Percentiles rank a stretch among this genome's conserved stretches.
These are phyloP conservation scores for Sanderia malayensis DNA, from an alignment of 30 jellyfish, hydroid and myxozoan species.

Conservation along the genomic window DNA sequence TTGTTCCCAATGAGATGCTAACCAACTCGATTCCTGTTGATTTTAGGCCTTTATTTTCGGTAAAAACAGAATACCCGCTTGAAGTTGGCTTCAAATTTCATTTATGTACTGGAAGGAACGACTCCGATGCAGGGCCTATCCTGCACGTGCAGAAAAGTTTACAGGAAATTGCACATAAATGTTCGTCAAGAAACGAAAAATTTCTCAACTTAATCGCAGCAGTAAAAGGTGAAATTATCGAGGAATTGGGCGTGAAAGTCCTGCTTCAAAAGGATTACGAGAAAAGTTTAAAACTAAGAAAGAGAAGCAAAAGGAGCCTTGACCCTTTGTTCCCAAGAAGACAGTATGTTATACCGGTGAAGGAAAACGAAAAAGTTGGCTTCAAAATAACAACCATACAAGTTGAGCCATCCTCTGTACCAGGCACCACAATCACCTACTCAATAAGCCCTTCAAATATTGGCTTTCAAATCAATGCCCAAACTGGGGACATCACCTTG, in stretches of 20 bases:
- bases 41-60: neutral
- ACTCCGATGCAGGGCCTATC: neutral
- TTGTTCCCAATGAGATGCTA: neutral
- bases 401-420: conserved; percentile 44
- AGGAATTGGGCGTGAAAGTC: neutral
- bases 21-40: neutral
- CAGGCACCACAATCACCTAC: conserved; percentile 36
- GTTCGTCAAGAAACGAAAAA: neutral
- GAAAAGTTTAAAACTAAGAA: neutral
- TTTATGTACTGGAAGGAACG: neutral
- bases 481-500: conserved; percentile 65
- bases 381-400: conserved; percentile 23
- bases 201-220: neutral
- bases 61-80: neutral
- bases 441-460: conserved; percentile 45
- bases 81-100: neutral
- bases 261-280: neutral
- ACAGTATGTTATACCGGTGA: conserved; percentile 21
- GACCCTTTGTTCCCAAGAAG: conserved; percentile 14
- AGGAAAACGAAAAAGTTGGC: conserved; percentile 45
- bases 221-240: neutral
- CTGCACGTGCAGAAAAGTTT: neutral
- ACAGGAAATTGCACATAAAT: neutral
- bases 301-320: neutral
- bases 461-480: conserved; percentile 54